Evolutionary conservation across 2,113 vertebrate genomes (phyloP).

Genomic region (Halichoeres trimaculatus): DNA sequence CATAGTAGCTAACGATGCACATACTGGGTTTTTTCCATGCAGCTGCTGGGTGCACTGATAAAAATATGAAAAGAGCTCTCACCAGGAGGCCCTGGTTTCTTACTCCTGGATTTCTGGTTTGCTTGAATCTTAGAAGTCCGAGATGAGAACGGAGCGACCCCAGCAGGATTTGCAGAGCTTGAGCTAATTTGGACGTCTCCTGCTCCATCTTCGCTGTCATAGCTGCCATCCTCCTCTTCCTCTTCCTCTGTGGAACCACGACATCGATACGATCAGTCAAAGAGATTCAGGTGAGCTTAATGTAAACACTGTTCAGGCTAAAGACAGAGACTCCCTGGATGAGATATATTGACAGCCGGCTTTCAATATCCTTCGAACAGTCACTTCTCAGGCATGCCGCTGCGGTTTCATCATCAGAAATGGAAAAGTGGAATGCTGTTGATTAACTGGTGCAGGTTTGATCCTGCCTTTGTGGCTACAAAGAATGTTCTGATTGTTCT

Average conservation of each 20-base stretch:
- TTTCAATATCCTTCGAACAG: slow-evolving; percentile 29
- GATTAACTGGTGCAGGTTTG: background rate
- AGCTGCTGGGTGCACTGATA: too few relatives aligned
- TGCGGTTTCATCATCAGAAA: background rate
- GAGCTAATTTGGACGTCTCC: slow-evolving; percentile 76
- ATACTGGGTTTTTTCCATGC: too few relatives aligned
- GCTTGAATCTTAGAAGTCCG: slow-evolving; percentile 89
- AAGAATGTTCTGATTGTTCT: slow-evolving; percentile 11
- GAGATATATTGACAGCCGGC: slow-evolving; percentile 36
- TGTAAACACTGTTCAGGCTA: slow-evolving; percentile 33
- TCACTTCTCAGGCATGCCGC: slow-evolving; percentile 8
- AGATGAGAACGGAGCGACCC: slow-evolving; percentile 85
- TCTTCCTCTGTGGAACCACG: slow-evolving; percentile 70
- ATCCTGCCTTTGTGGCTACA: slow-evolving; percentile 15
- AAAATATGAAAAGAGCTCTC: slow-evolving; percentile 42
- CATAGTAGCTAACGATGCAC: too few relatives aligned
- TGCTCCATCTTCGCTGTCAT: slow-evolving; percentile 86
- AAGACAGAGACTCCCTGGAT: slow-evolving; percentile 24
- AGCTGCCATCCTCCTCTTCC: slow-evolving; percentile 82
- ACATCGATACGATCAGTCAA: slow-evolving; percentile 49
- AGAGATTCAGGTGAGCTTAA: slow-evolving; percentile 39
- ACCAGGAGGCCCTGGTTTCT: slow-evolving; percentile 87
- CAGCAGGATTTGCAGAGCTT: slow-evolving; percentile 66
- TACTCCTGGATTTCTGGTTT: slow-evolving; percentile 90
- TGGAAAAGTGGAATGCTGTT: background rate